These are phyloP conservation scores for Cnemophilus loriae DNA, from an alignment of 2,113 vertebrate genomes.

Conservation along the genomic window DNA sequence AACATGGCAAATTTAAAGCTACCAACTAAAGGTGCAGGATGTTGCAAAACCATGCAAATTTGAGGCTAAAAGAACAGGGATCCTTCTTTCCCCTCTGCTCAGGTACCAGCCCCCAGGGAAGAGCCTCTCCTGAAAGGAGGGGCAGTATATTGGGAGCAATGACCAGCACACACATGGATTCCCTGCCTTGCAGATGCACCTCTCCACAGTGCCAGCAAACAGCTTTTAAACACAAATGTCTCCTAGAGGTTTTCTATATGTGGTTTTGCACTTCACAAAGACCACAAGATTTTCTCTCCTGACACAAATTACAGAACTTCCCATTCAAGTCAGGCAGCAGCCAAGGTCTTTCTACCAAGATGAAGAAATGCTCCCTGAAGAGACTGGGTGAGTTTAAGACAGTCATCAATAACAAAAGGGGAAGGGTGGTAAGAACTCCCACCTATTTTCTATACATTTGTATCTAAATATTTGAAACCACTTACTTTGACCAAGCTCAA, in stretches of 20 bases:
- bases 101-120: neutral
- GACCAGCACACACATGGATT: neutral
- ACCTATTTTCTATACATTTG: neutral
- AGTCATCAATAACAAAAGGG: neutral
- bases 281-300: neutral
- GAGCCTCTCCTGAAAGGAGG: neutral
- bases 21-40: neutral
- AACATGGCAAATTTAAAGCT: neutral
- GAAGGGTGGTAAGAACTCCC: neutral
- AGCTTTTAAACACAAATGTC: neutral
- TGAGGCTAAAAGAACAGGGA: neutral
- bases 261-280: neutral
- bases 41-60: neutral
- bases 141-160: accelerated
- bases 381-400: neutral
- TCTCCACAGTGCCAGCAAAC: neutral
- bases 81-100: neutral
- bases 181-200: neutral
- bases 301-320: neutral
- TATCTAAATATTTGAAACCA: neutral
- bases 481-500: neutral
- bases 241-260: neutral
- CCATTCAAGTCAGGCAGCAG: neutral
- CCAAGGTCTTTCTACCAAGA: neutral
- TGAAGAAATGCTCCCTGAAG: neutral